Conservation (phyloP, 2,797 vertebrate species). For the Pangasius macronema region DNA sequence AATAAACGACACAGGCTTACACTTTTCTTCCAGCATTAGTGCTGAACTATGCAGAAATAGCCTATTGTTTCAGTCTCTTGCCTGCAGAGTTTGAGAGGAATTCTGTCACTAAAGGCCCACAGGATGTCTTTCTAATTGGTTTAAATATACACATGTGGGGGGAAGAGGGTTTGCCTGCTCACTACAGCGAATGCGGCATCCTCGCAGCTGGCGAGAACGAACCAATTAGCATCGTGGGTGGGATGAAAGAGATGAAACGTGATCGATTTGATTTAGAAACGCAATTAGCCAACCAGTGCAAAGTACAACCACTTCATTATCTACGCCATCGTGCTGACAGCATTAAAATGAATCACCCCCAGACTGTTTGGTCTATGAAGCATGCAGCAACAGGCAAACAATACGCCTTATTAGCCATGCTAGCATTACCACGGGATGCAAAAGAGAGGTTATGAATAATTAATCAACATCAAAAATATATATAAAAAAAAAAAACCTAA, state of each 20-base stretch:
- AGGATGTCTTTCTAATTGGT: slow-evolving; percentile 18
- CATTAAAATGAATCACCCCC: slow-evolving; percentile 16
- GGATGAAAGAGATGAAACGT: not conserved
- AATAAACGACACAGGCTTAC: not conserved
- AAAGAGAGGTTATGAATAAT: slow-evolving; percentile 17
- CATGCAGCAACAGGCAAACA: slow-evolving; percentile 34
- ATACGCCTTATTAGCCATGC: slow-evolving; percentile 26
- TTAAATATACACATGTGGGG: slow-evolving; percentile 7
- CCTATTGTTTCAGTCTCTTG: not conserved
- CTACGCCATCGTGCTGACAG: slow-evolving; percentile 22
- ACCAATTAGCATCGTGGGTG: slow-evolving; percentile 1
- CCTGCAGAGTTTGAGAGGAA: slow-evolving; percentile 1
- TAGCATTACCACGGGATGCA: not conserved
- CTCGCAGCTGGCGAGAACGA: not conserved
- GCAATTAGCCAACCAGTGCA: slow-evolving; percentile 31
- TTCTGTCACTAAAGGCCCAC: slow-evolving; percentile 2
- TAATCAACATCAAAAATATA: slow-evolving; percentile 17
- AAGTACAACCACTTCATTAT: slow-evolving; percentile 45
- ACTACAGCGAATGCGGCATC: not conserved
- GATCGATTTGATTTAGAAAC: slow-evolving; percentile 23
- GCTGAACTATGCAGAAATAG: not conserved
- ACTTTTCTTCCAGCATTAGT: not conserved
- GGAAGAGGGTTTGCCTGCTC: not conserved
- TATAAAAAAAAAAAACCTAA: not conserved
- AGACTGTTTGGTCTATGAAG: slow-evolving; percentile 10